phyloP scores from a whole-genome alignment of 2,888 invertebrate species.

The Micropterix aruncella region DNA sequence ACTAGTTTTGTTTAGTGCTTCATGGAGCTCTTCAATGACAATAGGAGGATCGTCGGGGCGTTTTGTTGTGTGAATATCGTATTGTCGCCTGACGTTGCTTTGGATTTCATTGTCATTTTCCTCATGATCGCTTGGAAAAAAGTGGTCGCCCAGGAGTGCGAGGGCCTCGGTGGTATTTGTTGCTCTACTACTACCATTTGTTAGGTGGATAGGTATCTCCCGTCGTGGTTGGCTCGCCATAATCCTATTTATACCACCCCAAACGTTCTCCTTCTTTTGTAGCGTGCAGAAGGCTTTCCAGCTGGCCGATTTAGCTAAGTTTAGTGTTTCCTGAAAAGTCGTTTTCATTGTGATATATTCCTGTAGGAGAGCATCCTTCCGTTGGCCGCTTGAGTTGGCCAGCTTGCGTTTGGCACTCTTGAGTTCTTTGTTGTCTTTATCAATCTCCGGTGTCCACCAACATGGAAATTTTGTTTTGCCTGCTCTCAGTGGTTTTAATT shows the following conservation, averaged over 20 bases:
- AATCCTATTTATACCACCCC: slow-evolving; percentile 3
- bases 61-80: background rate
- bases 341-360: slow-evolving; percentile 3
- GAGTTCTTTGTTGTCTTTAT: slow-evolving; percentile 1
- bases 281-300: slow-evolving; percentile 3
- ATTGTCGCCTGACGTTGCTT: background rate
- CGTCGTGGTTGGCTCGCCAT: background rate
- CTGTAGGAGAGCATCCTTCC: background rate
- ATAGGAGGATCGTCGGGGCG: no score
- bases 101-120: background rate
- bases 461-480: no score
- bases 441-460: slow-evolving; percentile 1
- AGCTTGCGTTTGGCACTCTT: slow-evolving; percentile 4
- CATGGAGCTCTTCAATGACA: no score
- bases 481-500: no score
- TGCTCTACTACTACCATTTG: background rate
- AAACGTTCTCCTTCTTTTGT: slow-evolving; percentile 2
- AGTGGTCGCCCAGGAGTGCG: slow-evolving; percentile 1
- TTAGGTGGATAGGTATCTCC: background rate
- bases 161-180: background rate
- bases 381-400: slow-evolving; percentile 1
- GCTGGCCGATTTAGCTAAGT: background rate
- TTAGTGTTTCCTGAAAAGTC: background rate
- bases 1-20: no score
- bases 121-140: slow-evolving; percentile 2